phyloP scores from a whole-genome alignment of 2,888 invertebrate genomes.

The Hymenopus coronatus region DNA sequence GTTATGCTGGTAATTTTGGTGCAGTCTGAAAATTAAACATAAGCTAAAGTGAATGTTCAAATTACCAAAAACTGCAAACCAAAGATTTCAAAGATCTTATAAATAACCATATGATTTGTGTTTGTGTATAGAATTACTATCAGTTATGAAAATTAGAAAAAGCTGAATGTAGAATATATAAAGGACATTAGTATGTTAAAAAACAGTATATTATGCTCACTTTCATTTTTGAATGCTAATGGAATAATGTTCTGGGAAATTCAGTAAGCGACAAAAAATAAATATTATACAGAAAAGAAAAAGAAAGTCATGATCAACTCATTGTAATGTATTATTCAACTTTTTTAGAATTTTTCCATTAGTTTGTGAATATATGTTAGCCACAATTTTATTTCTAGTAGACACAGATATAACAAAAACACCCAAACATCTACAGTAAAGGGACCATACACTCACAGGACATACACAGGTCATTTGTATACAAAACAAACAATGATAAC shows the following conservation, averaged over 20 bases:
- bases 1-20: conserved; percentile 22
- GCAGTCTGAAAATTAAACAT: conserved; percentile 18
- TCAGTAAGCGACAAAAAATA: not conserved
- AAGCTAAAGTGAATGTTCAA: not conserved
- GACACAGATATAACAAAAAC: not conserved
- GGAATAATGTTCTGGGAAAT: not conserved
- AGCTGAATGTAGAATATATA: too few species aligned
- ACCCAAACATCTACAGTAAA: too few species aligned
- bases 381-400: not conserved
- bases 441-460: too few species aligned
- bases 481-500: too few species aligned
- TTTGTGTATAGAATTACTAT: too few species aligned
- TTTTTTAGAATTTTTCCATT: not conserved
- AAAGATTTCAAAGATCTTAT: too few species aligned
- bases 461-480: too few species aligned
- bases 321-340: not conserved
- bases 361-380: not conserved
- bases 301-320: not conserved
- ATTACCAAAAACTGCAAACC: too few species aligned
- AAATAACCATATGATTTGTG: too few species aligned
- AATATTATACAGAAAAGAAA: not conserved
- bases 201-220: not conserved
- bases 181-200: not conserved
- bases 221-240: not conserved
- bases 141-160: too few species aligned